A percentile compares a stretch with the other conserved stretches of the same genome.
These are phyloP conservation scores for Microtus montanus DNA, from an alignment of 2,113 vertebrate genomes.

Conservation along the genomic window DNA sequence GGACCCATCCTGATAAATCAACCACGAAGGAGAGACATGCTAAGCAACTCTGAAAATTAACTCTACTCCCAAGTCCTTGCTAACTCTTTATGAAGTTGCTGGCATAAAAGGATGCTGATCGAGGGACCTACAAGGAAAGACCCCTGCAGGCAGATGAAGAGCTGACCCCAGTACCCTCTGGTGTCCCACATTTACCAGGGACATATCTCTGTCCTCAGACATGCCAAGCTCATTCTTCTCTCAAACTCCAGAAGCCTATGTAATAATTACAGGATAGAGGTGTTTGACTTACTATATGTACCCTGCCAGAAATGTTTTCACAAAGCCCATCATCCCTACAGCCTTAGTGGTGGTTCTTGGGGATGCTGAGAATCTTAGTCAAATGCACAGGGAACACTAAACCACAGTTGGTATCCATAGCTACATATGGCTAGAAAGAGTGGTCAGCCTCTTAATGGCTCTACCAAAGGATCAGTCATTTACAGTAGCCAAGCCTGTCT, in stretches of 20 bases:
- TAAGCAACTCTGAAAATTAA: neutral
- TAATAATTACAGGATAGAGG: neutral
- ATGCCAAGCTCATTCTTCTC: neutral
- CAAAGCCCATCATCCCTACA: neutral
- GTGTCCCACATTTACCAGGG: neutral
- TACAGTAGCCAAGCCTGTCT: neutral
- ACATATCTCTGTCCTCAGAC: fast-evolving
- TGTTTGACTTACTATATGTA: neutral
- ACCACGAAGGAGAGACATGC: neutral
- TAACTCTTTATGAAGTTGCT: neutral
- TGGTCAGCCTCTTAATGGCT: neutral
- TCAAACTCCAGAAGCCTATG: neutral
- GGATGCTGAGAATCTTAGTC: neutral
- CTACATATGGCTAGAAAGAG: neutral
- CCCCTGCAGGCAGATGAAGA: too few relatives aligned
- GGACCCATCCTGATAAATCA: too few relatives aligned
- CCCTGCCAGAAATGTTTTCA: neutral
- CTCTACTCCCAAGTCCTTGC: neutral
- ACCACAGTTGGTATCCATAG: neutral
- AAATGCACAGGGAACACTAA: neutral
- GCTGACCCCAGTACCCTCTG: neutral
- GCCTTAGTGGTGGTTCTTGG: neutral
- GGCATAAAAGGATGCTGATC: neutral
- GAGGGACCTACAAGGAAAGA: neutral
- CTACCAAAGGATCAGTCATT: neutral